A percentile compares a stretch with the other conserved stretches of the same genome.
These are phyloP conservation scores for Melikaiella ostensackeni DNA, from an alignment of 2,888 invertebrate species.

Conservation along the genomic window DNA sequence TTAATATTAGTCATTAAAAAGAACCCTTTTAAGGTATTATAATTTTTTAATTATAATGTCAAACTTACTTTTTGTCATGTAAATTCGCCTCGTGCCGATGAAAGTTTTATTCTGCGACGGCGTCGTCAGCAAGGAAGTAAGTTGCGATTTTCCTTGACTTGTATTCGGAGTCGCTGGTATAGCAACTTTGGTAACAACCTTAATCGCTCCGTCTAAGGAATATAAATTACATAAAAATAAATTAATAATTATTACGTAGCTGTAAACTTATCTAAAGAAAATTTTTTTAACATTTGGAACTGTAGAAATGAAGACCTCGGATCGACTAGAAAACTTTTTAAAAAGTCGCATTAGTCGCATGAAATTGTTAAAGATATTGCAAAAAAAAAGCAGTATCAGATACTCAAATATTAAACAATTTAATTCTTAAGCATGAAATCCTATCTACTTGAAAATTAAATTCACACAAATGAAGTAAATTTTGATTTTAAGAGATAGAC, in stretches of 20 bases:
- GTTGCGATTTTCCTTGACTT: slow-evolving; percentile 81
- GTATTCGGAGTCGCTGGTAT: slow-evolving; percentile 80
- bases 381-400: too few species aligned
- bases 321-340: too few species aligned
- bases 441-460: too few species aligned
- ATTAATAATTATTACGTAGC: slow-evolving; percentile 8
- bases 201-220: slow-evolving; percentile 81
- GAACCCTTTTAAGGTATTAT: not conserved
- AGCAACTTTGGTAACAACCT: slow-evolving; percentile 83
- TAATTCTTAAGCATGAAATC: too few species aligned
- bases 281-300: not conserved
- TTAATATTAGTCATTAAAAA: slow-evolving; percentile 9
- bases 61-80: slow-evolving; percentile 84
- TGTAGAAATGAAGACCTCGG: not conserved
- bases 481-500: too few species aligned
- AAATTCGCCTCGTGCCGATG: slow-evolving; percentile 83
- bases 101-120: slow-evolving; percentile 83
- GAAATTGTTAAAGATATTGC: too few species aligned
- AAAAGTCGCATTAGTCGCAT: too few species aligned
- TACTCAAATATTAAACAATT: too few species aligned
- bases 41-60: not conserved
- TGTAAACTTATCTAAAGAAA: not conserved
- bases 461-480: too few species aligned
- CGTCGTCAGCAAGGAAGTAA: slow-evolving; percentile 83
- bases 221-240: slow-evolving; percentile 36